These are phyloP conservation scores for Protomyctophum bolini DNA, from an alignment of 2,113 vertebrate genomes.

Conservation along the genomic window DNA sequence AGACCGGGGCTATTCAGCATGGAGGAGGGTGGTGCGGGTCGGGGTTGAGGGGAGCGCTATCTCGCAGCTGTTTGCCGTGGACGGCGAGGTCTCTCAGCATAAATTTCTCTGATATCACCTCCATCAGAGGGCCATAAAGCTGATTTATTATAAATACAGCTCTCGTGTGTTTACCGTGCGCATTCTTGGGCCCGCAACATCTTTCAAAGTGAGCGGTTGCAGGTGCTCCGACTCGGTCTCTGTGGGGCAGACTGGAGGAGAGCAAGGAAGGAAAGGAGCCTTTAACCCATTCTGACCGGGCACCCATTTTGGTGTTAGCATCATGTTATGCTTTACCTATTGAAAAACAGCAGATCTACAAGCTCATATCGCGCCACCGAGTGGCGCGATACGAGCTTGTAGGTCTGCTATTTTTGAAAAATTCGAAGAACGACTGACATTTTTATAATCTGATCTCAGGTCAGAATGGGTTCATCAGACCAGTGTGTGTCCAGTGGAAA, in stretches of 20 bases:
- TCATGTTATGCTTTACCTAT: too few relatives aligned
- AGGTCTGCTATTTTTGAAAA: too few relatives aligned
- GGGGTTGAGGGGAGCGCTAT: slow-evolving; percentile 67
- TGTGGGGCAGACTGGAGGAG: slow-evolving; percentile 64
- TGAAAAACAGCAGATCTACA: too few relatives aligned
- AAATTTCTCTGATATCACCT: slow-evolving; percentile 96
- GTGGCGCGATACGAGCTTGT: too few relatives aligned
- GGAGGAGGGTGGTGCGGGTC: slow-evolving; percentile 31
- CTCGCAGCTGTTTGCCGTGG: slow-evolving; percentile 88
- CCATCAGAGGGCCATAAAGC: slow-evolving; percentile 98
- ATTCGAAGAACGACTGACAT: too few relatives aligned
- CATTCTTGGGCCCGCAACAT: slow-evolving; percentile 94
- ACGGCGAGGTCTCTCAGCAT: slow-evolving; percentile 87
- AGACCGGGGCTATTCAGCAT: slow-evolving; percentile 41
- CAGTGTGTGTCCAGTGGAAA: too few relatives aligned
- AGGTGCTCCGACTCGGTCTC: slow-evolving; percentile 85
- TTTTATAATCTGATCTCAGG: too few relatives aligned
- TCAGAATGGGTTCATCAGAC: too few relatives aligned
- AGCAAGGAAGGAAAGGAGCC: slow-evolving; percentile 32
- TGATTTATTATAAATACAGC: slow-evolving; percentile 99
- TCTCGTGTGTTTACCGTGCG: slow-evolving; percentile 94
- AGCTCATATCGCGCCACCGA: too few relatives aligned
- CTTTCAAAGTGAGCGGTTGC: slow-evolving; percentile 94
- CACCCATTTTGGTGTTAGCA: too few relatives aligned
- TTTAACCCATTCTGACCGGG: too few relatives aligned